Evolutionary conservation across 2,797 vertebrate genomes (phyloP).

Genomic region (Betta splendens): DNA sequence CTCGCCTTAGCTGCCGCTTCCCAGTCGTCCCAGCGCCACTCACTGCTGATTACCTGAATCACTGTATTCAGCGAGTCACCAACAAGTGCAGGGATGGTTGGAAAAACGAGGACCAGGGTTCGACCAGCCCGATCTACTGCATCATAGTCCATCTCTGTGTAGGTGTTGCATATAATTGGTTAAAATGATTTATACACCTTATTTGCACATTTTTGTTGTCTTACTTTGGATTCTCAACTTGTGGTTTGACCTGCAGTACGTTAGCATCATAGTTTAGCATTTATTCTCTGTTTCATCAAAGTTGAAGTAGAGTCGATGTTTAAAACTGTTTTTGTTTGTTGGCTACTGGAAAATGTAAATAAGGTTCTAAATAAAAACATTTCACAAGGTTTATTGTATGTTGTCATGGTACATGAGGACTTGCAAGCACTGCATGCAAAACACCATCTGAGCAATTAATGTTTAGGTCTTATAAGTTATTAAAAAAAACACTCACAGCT

Average conservation of each 20-base stretch:
- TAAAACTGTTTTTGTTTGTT: slow-evolving; percentile 11
- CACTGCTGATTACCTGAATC: too few relatives aligned
- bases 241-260: not conserved
- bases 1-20: too few relatives aligned
- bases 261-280: slow-evolving; percentile 7
- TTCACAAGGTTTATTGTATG: slow-evolving; percentile 35
- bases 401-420: slow-evolving; percentile 15
- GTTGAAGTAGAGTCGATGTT: not conserved
- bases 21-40: too few relatives aligned
- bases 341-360: not conserved
- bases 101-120: too few relatives aligned
- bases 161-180: slow-evolving; percentile 12
- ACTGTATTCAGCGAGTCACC: too few relatives aligned
- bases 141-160: slow-evolving; percentile 1
- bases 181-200: not conserved
- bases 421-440: slow-evolving; percentile 25
- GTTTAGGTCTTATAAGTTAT: not conserved
- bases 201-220: slow-evolving; percentile 20
- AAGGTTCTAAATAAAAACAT: slow-evolving; percentile 43
- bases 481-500: slow-evolving; percentile 1
- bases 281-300: not conserved
- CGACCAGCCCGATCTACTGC: too few relatives aligned
- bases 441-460: not conserved
- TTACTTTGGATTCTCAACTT: not conserved
- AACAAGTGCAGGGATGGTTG: too few relatives aligned